Evolutionary conservation across 1,140 invertebrate genomes (phyloP).

Genomic region (Penaeus chinensis): DNA sequence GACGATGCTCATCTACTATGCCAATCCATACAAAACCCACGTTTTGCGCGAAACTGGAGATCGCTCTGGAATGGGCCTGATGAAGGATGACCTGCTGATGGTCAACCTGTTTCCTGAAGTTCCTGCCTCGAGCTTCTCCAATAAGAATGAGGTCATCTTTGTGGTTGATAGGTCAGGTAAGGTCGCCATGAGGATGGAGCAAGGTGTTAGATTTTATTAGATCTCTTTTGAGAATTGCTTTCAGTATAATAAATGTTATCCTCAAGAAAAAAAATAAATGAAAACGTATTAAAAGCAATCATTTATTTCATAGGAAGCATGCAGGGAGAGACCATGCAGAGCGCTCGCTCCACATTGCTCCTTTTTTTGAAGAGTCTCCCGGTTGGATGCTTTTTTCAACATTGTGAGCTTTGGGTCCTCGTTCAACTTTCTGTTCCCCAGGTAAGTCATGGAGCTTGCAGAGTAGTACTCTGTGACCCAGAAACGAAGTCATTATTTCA

Average conservation of each 20-base stretch:
- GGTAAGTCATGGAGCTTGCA: neutral
- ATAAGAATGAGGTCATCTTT: slow-evolving; percentile 66
- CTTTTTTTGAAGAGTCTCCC: slow-evolving; percentile 50
- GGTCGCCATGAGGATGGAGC: no score
- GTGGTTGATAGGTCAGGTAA: slow-evolving; percentile 66
- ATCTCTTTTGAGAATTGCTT: no score
- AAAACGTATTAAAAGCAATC: no score
- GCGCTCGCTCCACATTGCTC: slow-evolving; percentile 31
- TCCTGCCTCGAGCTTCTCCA: slow-evolving; percentile 25
- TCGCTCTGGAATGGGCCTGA: slow-evolving; percentile 39
- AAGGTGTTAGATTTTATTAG: no score
- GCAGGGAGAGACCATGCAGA: slow-evolving; percentile 33
- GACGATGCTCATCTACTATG: slow-evolving; percentile 56
- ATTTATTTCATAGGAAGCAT: slow-evolving; percentile 18
- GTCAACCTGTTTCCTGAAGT: slow-evolving; percentile 48
- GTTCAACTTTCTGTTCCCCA: slow-evolving; percentile 6
- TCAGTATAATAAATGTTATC: no score
- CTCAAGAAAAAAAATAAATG: no score
- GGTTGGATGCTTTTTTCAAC: slow-evolving; percentile 36
- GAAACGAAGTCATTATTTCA: no score
- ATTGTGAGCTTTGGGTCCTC: slow-evolving; percentile 34
- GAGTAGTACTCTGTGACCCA: no score
- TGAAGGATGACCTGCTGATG: slow-evolving; percentile 53
- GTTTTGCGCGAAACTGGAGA: slow-evolving; percentile 40
- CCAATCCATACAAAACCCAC: slow-evolving; percentile 51